Base-by-base conservation (phyloP, 2,797 vertebrate species). In the Trichosurus vulpecula region DNA sequence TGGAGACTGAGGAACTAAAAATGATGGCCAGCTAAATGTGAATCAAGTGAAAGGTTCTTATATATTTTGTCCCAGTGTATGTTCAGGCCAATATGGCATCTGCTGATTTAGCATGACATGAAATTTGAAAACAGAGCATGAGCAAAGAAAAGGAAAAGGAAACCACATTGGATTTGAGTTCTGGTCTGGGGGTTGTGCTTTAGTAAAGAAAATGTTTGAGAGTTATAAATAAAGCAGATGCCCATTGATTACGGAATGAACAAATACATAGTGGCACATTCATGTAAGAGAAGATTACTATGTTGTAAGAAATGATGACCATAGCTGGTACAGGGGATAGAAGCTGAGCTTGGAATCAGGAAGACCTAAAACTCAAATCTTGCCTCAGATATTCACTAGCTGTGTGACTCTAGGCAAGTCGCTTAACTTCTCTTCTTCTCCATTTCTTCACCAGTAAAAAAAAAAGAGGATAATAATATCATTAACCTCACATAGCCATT, bases 61-160 rank as follows among this genome's bases (percentile, higher is more conserved):
- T 35, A 4, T 6, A 22, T 61, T 61, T 61, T 31, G 12, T 31
- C 35, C 61, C 35, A 66, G 16, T 66, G 14, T 19, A 14, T 66
- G 61, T 66, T 66, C 4, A 30, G 91, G 47, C 16, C 91, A 90
- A 92, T 13, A 61, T 4, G 10, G 10, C 35, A 91, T 87, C 90
- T 41, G 53, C 91, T 35, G 54, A 54, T 1, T 41, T 22, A 9
- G 52, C 93, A 14, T 30, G n/a, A 1, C 89, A 90, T 90, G 41
- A 90, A 91, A 52, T 96, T 94, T 74, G n/a, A 35, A 87, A 95
- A 89, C 35, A 92, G 1, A 14, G 22, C 41, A 96, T 4, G 27
- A 30, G 30, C 30, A 31, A 66, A 35, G 3, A 10, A 35, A n/a
- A 61, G 30, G 22, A 30, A 66, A 66, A 66, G 1, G 57, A 31